Percentiles rank a stretch among this genome's conserved stretches.
These are phyloP conservation scores for Paramormyrops hopkinsi DNA, from an alignment of 2,797 vertebrate genomes.

Conservation along the genomic window DNA sequence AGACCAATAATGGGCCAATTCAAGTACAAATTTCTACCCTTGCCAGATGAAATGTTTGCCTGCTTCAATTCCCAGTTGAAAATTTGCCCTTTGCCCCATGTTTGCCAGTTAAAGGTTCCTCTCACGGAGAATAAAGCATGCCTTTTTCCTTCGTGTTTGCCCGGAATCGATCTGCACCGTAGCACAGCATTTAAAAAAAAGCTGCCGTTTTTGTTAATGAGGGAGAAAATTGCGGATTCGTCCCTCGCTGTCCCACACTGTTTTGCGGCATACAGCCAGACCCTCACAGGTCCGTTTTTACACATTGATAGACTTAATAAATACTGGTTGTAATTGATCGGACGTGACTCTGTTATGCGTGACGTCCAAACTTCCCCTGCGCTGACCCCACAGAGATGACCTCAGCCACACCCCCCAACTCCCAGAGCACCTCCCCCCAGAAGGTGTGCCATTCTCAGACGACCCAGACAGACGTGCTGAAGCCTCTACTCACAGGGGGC, in stretches of 20 bases:
- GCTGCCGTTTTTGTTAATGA: conserved; percentile 10
- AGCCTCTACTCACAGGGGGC: conserved; percentile 54
- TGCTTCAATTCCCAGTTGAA: not conserved
- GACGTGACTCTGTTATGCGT: not conserved
- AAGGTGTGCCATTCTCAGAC: conserved; percentile 69
- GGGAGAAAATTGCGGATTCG: conserved; percentile 25
- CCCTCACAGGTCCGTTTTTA: too few relatives aligned
- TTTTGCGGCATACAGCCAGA: not conserved
- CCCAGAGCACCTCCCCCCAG: conserved; percentile 60
- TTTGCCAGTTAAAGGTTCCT: not conserved
- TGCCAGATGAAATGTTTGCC: not conserved
- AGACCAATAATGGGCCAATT: conserved; percentile 4
- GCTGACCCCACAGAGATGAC: conserved; percentile 49
- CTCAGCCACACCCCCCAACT: conserved; percentile 58
- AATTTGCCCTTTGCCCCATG: not conserved
- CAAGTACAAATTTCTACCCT: conserved; percentile 12
- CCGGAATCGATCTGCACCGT: conserved; percentile 21
- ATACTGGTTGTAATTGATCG: not conserved
- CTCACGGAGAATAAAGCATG: conserved; percentile 19
- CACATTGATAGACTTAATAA: not conserved
- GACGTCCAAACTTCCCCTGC: not conserved
- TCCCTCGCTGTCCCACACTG: not conserved
- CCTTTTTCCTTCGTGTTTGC: conserved; percentile 21
- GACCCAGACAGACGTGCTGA: conserved; percentile 62
- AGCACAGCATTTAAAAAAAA: conserved; percentile 13